These are phyloP conservation scores for Thomomys bottae DNA, from an alignment of 2,113 vertebrate species.

Conservation along the genomic window DNA sequence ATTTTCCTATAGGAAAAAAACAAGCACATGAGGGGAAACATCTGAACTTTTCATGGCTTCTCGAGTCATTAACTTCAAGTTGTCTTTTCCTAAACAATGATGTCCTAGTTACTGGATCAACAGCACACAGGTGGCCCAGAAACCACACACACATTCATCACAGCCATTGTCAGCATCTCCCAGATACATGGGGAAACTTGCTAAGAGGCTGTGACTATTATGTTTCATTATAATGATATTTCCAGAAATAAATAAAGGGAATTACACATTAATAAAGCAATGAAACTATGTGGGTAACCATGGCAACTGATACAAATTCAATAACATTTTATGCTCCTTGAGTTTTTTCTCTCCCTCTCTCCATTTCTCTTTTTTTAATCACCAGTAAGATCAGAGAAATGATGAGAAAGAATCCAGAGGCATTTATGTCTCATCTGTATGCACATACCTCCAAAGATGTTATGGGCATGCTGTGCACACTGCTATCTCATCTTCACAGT, in stretches of 20 bases:
- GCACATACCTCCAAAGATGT: slow-evolving; percentile 72
- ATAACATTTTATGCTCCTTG: slow-evolving; percentile 86
- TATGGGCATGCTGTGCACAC: background rate
- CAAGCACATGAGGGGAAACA: slow-evolving; percentile 24
- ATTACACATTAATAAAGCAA: slow-evolving; percentile 85
- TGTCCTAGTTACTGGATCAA: slow-evolving; percentile 60
- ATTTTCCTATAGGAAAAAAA: slow-evolving; percentile 32
- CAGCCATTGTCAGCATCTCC: slow-evolving; percentile 60
- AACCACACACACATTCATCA: slow-evolving; percentile 64
- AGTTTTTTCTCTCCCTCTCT: slow-evolving; percentile 82
- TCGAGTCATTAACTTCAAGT: slow-evolving; percentile 56
- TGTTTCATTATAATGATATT: slow-evolving; percentile 85
- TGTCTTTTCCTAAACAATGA: slow-evolving; percentile 68
- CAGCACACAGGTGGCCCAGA: slow-evolving; percentile 68
- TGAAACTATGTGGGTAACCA: slow-evolving; percentile 88
- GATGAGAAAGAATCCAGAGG: slow-evolving; percentile 77
- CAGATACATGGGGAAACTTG: slow-evolving; percentile 69
- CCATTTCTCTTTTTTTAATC: slow-evolving; percentile 82
- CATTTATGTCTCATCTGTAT: slow-evolving; percentile 70
- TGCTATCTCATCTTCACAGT: background rate
- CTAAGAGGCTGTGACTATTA: slow-evolving; percentile 74
- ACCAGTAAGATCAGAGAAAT: slow-evolving; percentile 80
- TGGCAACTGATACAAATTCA: slow-evolving; percentile 86
- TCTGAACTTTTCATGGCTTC: slow-evolving; percentile 53
- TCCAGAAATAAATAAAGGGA: slow-evolving; percentile 84